These are phyloP conservation scores for Salvelinus sp. DNA, from an alignment of 2,113 vertebrate species.

Conservation along the genomic window DNA sequence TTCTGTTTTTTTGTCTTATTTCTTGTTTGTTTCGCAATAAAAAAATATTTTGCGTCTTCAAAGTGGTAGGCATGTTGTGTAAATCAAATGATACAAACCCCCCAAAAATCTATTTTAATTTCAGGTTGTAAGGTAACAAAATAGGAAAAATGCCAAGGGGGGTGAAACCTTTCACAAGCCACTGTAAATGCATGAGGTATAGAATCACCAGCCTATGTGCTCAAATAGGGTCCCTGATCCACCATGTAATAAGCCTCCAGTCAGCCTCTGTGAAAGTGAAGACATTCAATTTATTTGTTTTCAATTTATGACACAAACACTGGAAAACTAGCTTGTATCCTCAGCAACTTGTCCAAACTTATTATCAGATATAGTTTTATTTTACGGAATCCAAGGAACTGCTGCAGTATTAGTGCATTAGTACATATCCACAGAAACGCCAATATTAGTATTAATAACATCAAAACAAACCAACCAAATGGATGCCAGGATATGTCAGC, in stretches of 20 bases:
- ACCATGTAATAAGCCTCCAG: background rate
- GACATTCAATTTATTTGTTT: background rate
- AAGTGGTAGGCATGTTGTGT: too few species aligned
- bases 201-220: constrained; percentile 9
- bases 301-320: background rate
- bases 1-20: too few species aligned
- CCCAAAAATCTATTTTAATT: too few species aligned
- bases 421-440: background rate
- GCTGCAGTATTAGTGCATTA: background rate
- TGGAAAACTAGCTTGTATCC: background rate
- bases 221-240: background rate
- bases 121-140: too few species aligned
- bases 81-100: too few species aligned
- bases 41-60: too few species aligned
- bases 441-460: background rate
- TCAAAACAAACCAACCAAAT: constrained; percentile 14
- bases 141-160: too few species aligned
- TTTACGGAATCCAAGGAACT: background rate
- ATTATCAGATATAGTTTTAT: too few species aligned
- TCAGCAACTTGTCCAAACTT: too few species aligned
- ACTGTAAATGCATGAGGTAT: constrained; percentile 3
- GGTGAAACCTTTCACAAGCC: too few species aligned
- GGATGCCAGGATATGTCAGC: constrained; percentile 31
- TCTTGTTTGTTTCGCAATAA: too few species aligned
- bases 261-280: background rate